Base-by-base conservation (phyloP, 2,113 vertebrate species). In the Rafetus swinhoei region DNA sequence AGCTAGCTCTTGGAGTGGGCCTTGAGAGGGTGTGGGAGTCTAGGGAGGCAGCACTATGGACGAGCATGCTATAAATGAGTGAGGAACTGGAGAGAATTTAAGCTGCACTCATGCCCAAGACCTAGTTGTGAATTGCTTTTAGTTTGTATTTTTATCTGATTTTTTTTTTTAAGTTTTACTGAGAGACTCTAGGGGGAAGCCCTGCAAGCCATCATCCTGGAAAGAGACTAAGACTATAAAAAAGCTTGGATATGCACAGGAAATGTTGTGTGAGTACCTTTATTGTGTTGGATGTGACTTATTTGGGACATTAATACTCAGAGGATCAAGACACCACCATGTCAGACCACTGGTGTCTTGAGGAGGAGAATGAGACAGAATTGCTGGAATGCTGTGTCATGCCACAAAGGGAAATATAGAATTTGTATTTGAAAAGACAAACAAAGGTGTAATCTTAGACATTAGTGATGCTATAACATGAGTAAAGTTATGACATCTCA, bases 371-470 rank as follows among this genome's bases (percentile, higher is more conserved):
- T 60, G 59, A 60, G 59, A 24, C 59, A 60, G 59, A 60, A 24
- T 60, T 60, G 59, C 59, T 60, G 11, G 22, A 59, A 59, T 59
- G 22, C 57, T 25, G 24, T 22, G 57, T 59, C 24, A 59, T 24
- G 57, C 24, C 57, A 59, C 57, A 60, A 27, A 2, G 24, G 10
- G 25, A 91, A 81, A 32, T 9, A 4, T 9, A 87, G 53, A 85
- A 13, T 50, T 84, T 95, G 81, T 25, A 5, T 82, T 56, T 81
- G 25, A 59, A 85, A 81, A 56, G 62, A 62, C 79, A n/a, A 94
- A 81, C 53, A 93, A 62, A 85, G 81, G 6, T 29, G 39, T 87
- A 86, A 92, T 94, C 85, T 92, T 55, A n/a, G 81, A 93, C 80
- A 4, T 19, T 74, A 92, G 6, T 21, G 54, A 85, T 81, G 35